Evolutionary conservation across 2,888 invertebrate genomes (phyloP).

Genomic region (Autographa pulchrina): DNA sequence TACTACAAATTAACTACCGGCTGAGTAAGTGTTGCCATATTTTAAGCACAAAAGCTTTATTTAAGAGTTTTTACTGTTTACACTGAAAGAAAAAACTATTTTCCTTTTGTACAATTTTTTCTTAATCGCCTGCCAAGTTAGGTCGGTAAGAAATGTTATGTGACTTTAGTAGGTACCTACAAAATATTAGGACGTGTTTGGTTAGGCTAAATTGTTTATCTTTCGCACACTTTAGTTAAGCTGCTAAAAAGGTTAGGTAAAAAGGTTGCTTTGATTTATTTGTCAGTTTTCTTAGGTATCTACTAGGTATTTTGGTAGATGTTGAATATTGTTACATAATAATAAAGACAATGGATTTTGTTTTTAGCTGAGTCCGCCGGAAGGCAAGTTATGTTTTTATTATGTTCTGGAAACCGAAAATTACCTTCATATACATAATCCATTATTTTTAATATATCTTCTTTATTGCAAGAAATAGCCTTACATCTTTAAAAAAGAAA

Average conservation of each 20-base stretch:
- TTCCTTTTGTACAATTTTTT: background rate
- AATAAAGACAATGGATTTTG: too few relatives aligned
- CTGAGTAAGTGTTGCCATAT: constrained; percentile 48
- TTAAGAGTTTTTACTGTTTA: constrained; percentile 10
- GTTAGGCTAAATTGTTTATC: constrained; percentile 10
- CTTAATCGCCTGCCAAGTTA: background rate
- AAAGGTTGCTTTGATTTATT: background rate
- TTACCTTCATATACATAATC: too few relatives aligned
- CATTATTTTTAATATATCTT: too few relatives aligned
- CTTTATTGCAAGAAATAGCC: too few relatives aligned
- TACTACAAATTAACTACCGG: constrained; percentile 14
- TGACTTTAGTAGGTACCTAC: background rate
- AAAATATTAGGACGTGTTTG: constrained; percentile 4
- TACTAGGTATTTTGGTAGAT: too few relatives aligned
- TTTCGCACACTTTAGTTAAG: background rate
- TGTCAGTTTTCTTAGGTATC: background rate
- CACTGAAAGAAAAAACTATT: constrained; percentile 13
- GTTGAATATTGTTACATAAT: too few relatives aligned
- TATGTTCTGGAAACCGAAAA: too few relatives aligned
- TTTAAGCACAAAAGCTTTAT: constrained; percentile 31
- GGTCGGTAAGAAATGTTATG: constrained; percentile 1
- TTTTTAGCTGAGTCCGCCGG: too few relatives aligned
- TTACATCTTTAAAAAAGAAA: too few relatives aligned
- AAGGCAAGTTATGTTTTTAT: too few relatives aligned
- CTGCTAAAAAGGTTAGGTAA: background rate